Percentiles rank a stretch among this genome's conserved stretches.
These are phyloP conservation scores for Sanderia malayensis DNA, from an alignment of 30 jellyfish, hydroid and myxozoan genomes.

Conservation along the genomic window DNA sequence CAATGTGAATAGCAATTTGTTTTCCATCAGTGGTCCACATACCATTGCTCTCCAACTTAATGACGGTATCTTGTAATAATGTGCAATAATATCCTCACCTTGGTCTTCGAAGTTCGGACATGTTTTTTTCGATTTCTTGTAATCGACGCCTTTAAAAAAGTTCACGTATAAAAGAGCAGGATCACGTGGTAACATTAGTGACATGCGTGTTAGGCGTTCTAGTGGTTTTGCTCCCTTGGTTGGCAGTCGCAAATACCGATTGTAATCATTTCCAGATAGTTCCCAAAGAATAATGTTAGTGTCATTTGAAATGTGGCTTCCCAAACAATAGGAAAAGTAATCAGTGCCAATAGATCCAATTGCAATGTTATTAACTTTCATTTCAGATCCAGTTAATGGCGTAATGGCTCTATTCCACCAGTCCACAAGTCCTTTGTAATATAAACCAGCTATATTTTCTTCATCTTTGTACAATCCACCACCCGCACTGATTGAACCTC, in stretches of 20 bases:
- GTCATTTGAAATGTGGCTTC: constrained; percentile 75
- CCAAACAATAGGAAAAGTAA: constrained; percentile 87
- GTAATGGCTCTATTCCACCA: constrained; percentile 97
- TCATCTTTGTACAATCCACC: constrained; percentile 97
- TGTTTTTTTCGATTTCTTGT: constrained; percentile 55
- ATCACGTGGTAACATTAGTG: constrained; percentile 70
- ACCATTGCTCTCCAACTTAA: constrained; percentile 99
- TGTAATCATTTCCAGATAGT: constrained; percentile 92
- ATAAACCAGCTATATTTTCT: constrained; percentile 91
- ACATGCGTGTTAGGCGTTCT: constrained; percentile 95
- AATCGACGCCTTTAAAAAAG: constrained; percentile 96
- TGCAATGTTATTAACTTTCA: constrained; percentile 92
- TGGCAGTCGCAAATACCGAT: constrained; percentile 82
- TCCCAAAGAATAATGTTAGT: constrained; percentile 88
- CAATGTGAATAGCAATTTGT: constrained; percentile 62
- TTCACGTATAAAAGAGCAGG: constrained; percentile 91
- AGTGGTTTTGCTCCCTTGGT: constrained; percentile 98
- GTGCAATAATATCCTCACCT: constrained; percentile 95
- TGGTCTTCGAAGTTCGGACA: constrained; percentile 99
- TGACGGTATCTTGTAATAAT: constrained; percentile 86
- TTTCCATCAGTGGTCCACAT: constrained; percentile 75
- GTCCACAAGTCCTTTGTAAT: constrained; percentile 93
- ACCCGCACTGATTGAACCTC: constrained; percentile 99
- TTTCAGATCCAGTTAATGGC: constrained; percentile 93
- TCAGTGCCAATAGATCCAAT: constrained; percentile 98